These are phyloP conservation scores for Phragmatobia fuliginosa DNA, from an alignment of 2,888 invertebrate genomes.

Conservation along the genomic window DNA sequence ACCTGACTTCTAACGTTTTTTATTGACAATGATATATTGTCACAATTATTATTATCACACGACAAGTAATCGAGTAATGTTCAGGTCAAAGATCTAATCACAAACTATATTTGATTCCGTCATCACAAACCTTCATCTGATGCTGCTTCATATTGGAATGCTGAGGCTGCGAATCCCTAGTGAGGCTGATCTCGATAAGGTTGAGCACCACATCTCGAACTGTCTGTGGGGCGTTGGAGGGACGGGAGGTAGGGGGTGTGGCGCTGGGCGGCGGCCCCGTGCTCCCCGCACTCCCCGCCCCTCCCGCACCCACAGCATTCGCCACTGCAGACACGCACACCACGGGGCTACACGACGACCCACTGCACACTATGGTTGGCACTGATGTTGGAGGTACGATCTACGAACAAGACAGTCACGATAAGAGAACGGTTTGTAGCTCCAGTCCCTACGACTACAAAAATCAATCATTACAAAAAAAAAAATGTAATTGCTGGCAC, in stretches of 20 bases:
- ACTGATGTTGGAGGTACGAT: slow-evolving; percentile 61
- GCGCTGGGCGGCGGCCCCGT: slow-evolving; percentile 51
- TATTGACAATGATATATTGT: too few species aligned
- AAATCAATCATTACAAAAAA: not conserved
- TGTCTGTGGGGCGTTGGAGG: slow-evolving; percentile 86
- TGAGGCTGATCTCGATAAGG: slow-evolving; percentile 93
- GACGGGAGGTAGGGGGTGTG: slow-evolving; percentile 57
- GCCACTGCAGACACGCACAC: slow-evolving; percentile 47
- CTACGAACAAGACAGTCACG: slow-evolving; percentile 27
- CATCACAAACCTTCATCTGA: slow-evolving; percentile 60
- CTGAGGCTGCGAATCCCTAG: slow-evolving; percentile 87
- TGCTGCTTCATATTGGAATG: slow-evolving; percentile 69
- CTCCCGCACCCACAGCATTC: slow-evolving; percentile 53
- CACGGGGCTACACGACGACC: slow-evolving; percentile 55
- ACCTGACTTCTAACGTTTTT: too few species aligned
- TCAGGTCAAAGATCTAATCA: not conserved
- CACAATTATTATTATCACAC: too few species aligned
- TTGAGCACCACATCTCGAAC: slow-evolving; percentile 94
- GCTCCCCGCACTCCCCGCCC: slow-evolving; percentile 57
- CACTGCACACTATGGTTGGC: slow-evolving; percentile 66
- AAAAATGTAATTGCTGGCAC: too few species aligned
- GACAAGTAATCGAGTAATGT: too few species aligned
- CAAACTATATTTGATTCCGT: not conserved
- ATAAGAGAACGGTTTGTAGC: not conserved
- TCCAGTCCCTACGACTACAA: not conserved